Conservation (phyloP, 2,113 vertebrate species). For the Amphiprion percula region DNA sequence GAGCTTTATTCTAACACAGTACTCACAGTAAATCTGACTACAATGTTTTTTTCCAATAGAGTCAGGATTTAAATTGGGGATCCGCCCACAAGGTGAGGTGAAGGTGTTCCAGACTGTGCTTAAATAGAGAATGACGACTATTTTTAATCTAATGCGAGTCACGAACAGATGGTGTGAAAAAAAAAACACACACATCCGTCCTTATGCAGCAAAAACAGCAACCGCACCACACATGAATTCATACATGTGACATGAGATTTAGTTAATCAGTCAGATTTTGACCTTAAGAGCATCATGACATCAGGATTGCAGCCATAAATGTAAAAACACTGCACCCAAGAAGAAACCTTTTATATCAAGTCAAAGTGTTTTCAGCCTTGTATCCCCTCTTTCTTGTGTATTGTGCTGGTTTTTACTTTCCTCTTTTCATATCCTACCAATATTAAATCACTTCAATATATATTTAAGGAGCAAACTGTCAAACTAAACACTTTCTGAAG, state of each 20-base stretch:
- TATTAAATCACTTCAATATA: too few species aligned
- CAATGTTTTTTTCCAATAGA: background rate
- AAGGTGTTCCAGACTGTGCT: background rate
- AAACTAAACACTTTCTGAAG: too few species aligned
- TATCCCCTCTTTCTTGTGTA: too few species aligned
- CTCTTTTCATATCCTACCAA: too few species aligned
- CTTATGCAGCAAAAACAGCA: conserved; percentile 11
- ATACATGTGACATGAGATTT: conserved; percentile 34
- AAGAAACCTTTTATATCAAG: background rate
- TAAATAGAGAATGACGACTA: too few species aligned
- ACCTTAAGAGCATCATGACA: conserved; percentile 9
- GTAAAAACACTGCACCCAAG: background rate
- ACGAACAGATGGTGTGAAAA: conserved; percentile 10
- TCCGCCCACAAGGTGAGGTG: background rate
- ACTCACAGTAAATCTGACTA: background rate
- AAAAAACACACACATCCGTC: conserved; percentile 24
- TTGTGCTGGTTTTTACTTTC: too few species aligned
- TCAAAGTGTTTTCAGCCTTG: too few species aligned
- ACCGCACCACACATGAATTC: conserved; percentile 1
- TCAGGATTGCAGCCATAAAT: background rate
- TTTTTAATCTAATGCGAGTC: background rate
- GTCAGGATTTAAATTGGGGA: background rate
- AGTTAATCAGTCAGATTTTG: conserved; percentile 23
- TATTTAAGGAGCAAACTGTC: too few species aligned
- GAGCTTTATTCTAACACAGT: conserved; percentile 13